phyloP scores from a whole-genome alignment of 2,797 vertebrate species.

The Cuniculus paca region DNA sequence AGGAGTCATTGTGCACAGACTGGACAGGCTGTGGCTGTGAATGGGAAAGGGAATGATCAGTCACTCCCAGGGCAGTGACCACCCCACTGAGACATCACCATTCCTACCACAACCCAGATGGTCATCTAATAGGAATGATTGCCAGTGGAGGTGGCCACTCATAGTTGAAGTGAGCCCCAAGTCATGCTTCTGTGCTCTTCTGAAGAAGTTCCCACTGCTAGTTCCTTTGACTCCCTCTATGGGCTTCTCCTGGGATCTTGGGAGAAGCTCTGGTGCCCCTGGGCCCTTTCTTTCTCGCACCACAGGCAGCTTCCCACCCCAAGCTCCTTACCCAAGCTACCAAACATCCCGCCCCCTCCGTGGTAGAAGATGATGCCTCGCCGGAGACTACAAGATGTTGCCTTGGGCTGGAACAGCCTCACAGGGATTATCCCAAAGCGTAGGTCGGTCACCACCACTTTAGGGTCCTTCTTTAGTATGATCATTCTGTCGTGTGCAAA shows the following conservation, averaged over 20 bases:
- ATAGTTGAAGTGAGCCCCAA: not conserved
- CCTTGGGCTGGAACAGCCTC: constrained; percentile 90
- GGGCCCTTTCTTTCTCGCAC: not conserved
- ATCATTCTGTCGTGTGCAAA: constrained; percentile 74
- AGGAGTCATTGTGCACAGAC: not conserved
- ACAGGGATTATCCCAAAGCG: constrained; percentile 89
- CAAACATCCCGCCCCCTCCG: constrained; percentile 88
- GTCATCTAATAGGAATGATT: not conserved
- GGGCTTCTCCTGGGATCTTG: not conserved
- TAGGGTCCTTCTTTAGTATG: constrained; percentile 61
- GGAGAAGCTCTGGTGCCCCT: rapidly evolving
- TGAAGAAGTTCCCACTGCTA: not conserved
- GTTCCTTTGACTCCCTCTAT: not conserved
- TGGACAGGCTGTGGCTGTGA: too few species aligned
- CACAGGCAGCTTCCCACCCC: too few species aligned
- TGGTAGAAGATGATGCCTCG: constrained; percentile 86
- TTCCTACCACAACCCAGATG: not conserved
- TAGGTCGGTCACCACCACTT: constrained; percentile 88
- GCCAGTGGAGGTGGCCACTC: too few species aligned
- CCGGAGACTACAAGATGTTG: constrained; percentile 64
- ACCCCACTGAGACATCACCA: rapidly evolving
- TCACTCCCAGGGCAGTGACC: not conserved
- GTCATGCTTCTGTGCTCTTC: not conserved
- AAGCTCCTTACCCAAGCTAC: constrained; percentile 88
- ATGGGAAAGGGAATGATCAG: not conserved